Evolutionary conservation across 2,113 vertebrate species (phyloP).

Genomic region (Tursiops truncatus): DNA sequence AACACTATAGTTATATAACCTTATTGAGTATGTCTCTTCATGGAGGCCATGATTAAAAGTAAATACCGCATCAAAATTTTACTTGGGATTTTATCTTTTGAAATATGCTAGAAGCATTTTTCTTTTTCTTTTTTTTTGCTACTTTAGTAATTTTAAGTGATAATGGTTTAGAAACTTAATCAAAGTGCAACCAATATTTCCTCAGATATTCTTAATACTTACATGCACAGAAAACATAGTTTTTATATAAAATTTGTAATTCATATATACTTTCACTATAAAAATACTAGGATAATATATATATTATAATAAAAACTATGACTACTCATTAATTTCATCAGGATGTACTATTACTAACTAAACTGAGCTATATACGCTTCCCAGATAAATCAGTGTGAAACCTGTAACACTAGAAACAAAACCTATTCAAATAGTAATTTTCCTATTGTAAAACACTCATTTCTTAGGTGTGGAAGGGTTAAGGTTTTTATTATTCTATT

Average conservation of each 20-base stretch:
- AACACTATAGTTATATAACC: background rate
- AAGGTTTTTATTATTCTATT: background rate
- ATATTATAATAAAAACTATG: slow-evolving; percentile 27
- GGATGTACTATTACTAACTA: background rate
- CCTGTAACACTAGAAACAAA: background rate
- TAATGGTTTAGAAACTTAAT: background rate
- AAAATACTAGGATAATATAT: background rate
- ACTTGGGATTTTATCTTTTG: background rate
- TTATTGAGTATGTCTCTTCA: background rate
- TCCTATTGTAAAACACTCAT: background rate
- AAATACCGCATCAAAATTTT: background rate
- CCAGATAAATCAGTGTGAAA: background rate
- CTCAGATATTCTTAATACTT: background rate
- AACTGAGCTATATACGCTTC: background rate
- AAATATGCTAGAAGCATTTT: background rate
- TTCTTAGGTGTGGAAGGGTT: background rate
- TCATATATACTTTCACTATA: background rate
- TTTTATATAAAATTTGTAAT: slow-evolving; percentile 11
- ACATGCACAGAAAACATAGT: background rate
- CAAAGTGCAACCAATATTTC: background rate
- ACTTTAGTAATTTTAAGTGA: background rate
- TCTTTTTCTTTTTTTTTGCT: background rate
- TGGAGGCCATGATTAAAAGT: background rate
- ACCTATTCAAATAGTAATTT: slow-evolving; percentile 18
- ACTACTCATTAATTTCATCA: background rate